Evolutionary conservation across 64 coral and sea anemone species (phyloP), one percentile per base, ranked within the genome.

Genomic region (Actinia tenebrosa): DNA sequence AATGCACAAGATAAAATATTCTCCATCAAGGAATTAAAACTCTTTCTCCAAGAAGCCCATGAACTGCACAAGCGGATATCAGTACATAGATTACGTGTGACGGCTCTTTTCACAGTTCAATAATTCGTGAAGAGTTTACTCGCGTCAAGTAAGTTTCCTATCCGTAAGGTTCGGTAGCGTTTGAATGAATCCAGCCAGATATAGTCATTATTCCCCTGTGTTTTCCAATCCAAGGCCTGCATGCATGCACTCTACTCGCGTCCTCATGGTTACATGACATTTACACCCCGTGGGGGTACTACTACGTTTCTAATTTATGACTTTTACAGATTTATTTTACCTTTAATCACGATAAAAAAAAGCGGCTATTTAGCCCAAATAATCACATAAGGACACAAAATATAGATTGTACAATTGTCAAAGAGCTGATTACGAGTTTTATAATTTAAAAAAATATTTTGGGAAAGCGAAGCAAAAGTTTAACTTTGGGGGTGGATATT

Each of bases 211-310:
- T 54, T 59, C 53, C 79, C 79, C 4, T 81, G 79, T 18, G 79
- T 81, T 20, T 81, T 81, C 79, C 18, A 50, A 81, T 52, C 16
- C 22, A 15, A 25, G 69, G 79, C 42, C 46, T 85, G 83, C 54
- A 85, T 85, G 53, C 83, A 85, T 85, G 50, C 7, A 44, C 83
- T 16, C 16, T 64, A 45, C 30, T 43, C n/a, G 30, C 44, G 55
- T 85, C 44, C 30, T 85, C 83, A 85, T 85, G 83, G 83, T 85
- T 85, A 85, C 83, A 56, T 85, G 25, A 85, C 56, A 85, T 37
- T 53, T 30, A 1, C 80, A 61, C 18, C 83, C 60, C 58, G 5
- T 61, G 83, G 56, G 83, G 83, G 53, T 17, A 54, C 20, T 43
- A 63, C 20, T 43, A 26, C 22, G 46, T 44, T 83, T 15, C 10